phyloP scores from a whole-genome alignment of 2,888 invertebrate species.

The Ferdinandea cuprea region DNA sequence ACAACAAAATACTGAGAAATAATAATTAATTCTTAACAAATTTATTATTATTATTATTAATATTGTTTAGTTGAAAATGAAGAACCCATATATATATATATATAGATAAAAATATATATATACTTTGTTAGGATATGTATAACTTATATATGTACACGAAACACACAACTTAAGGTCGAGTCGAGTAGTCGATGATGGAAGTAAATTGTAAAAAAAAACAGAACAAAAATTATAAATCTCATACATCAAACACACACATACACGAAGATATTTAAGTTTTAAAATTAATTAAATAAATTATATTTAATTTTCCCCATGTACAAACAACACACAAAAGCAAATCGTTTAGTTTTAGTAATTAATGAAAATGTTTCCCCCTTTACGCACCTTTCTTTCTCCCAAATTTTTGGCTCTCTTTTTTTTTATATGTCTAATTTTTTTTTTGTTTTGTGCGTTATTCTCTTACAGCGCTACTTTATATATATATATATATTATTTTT shows the following conservation, averaged over 20 bases:
- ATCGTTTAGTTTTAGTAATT: slow-evolving; percentile 66
- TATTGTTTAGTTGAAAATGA: slow-evolving; percentile 57
- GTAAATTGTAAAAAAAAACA: slow-evolving; percentile 61
- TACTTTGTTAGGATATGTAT: slow-evolving; percentile 48
- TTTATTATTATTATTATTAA: slow-evolving; percentile 53
- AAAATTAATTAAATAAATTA: slow-evolving; percentile 59
- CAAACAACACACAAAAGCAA: slow-evolving; percentile 56
- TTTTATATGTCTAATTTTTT: slow-evolving; percentile 33
- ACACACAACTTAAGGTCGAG: slow-evolving; percentile 52
- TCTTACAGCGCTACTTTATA: slow-evolving; percentile 48
- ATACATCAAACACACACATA: slow-evolving; percentile 43
- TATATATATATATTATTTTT: slow-evolving; percentile 64
- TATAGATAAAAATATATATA: too few species aligned
- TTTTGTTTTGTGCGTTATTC: slow-evolving; percentile 46
- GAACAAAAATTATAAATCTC: slow-evolving; percentile 26
- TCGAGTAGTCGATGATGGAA: slow-evolving; percentile 38
- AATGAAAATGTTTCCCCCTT: slow-evolving; percentile 46
- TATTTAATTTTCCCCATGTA: slow-evolving; percentile 68
- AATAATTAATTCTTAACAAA: slow-evolving; percentile 55
- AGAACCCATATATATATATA: slow-evolving; percentile 3
- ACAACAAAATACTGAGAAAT: slow-evolving; percentile 49
- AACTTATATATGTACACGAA: slow-evolving; percentile 48
- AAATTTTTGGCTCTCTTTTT: slow-evolving; percentile 27
- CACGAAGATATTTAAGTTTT: slow-evolving; percentile 51
- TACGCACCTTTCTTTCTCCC: neutral